A percentile compares a stretch with the other conserved stretches of the same genome.
phyloP scores from a whole-genome alignment of 2,888 invertebrate genomes.

The Macrophya annulata region DNA sequence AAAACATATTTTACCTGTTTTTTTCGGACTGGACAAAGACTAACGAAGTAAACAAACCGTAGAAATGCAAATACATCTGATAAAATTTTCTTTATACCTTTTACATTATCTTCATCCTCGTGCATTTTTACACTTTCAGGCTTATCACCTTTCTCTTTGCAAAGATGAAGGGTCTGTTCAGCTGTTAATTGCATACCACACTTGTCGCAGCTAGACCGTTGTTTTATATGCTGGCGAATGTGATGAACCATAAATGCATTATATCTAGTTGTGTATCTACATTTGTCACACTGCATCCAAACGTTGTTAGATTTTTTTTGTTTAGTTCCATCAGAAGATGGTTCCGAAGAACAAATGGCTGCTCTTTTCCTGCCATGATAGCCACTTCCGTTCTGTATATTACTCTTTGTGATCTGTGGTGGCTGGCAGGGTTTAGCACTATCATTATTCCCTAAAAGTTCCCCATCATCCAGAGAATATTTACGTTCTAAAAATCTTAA shows the following conservation, averaged over 20 bases:
- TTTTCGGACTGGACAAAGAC: too few relatives aligned
- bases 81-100: neutral
- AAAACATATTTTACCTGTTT: neutral
- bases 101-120: constrained; percentile 12
- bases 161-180: constrained; percentile 56
- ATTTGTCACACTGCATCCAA: constrained; percentile 77
- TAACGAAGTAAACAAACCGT: neutral
- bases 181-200: constrained; percentile 62
- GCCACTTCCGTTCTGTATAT: constrained; percentile 54
- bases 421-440: constrained; percentile 68
- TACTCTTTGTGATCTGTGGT: constrained; percentile 69
- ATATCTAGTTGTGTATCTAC: constrained; percentile 75
- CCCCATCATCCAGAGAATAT: constrained; percentile 75
- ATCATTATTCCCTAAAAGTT: constrained; percentile 70
- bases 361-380: constrained; percentile 64
- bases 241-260: constrained; percentile 75
- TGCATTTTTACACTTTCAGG: neutral
- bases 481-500: constrained; percentile 75
- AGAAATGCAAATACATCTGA: neutral
- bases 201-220: constrained; percentile 66
- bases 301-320: constrained; percentile 64
- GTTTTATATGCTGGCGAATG: constrained; percentile 69
- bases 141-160: constrained; percentile 57
- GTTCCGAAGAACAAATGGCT: constrained; percentile 59
- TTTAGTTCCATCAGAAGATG: constrained; percentile 54